phyloP scores from a whole-genome alignment of 2,797 vertebrate genomes.

The Rhynchotus rufescens region DNA sequence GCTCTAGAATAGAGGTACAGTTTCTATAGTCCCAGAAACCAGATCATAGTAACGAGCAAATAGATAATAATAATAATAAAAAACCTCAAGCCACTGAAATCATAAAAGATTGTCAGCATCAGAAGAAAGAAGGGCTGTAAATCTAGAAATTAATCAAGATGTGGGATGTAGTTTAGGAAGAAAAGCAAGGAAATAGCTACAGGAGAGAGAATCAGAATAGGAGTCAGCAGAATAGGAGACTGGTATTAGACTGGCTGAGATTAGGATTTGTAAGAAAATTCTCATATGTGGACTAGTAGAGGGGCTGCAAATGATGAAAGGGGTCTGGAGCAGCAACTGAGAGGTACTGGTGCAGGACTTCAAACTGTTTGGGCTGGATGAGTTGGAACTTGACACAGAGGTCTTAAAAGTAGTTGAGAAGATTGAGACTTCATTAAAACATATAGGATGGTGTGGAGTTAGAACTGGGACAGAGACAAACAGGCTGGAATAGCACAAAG shows the following conservation, averaged over 20 bases:
- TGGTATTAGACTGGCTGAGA: neutral
- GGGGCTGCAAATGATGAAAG: neutral
- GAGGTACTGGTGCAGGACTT: neutral
- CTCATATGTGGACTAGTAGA: neutral
- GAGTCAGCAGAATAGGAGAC: neutral
- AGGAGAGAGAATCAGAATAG: neutral
- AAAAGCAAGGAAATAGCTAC: neutral
- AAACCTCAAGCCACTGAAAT: neutral
- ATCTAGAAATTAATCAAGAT: neutral
- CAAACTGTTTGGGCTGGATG: neutral
- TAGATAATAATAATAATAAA: neutral
- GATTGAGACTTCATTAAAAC: neutral
- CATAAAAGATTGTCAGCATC: neutral
- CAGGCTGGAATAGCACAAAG: neutral
- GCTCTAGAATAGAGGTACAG: neutral
- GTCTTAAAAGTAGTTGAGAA: neutral
- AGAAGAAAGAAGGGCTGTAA: neutral
- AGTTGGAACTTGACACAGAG: neutral
- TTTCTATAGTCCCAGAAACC: neutral
- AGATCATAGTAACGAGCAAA: neutral
- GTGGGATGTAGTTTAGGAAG: neutral
- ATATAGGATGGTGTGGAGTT: neutral
- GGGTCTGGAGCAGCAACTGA: neutral
- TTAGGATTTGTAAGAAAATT: neutral
- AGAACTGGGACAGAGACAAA: fast-evolving